Evolutionary conservation across 2,888 invertebrate genomes (phyloP).

Genomic region (Mylabris sibirica): DNA sequence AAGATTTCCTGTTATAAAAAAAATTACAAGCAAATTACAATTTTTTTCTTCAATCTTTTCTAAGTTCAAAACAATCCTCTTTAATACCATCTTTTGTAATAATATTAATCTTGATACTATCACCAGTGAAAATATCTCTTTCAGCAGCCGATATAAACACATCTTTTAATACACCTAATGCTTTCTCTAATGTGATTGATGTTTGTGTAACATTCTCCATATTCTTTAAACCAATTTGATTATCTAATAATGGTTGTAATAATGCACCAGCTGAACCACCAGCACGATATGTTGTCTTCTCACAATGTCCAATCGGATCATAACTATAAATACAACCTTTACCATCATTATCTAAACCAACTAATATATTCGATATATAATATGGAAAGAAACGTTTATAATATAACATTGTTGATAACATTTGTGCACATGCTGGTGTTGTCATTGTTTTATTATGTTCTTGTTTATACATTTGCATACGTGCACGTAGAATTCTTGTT

Average conservation of each 20-base stretch:
- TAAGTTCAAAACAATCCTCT: conserved; percentile 75
- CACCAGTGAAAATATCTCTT: conserved; percentile 97
- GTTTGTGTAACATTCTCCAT: conserved; percentile 73
- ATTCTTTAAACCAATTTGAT: conserved; percentile 92
- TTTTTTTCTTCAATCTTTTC: no score
- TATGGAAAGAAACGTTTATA: conserved; percentile 98
- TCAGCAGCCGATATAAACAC: conserved; percentile 98
- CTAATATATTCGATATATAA: conserved; percentile 93
- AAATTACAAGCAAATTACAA: conserved; percentile 55
- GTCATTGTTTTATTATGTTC: conserved; percentile 93
- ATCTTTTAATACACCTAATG: conserved; percentile 87
- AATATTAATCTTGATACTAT: conserved; percentile 83
- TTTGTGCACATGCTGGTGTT: conserved; percentile 92
- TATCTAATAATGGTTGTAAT: conserved; percentile 94
- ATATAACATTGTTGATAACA: conserved; percentile 95
- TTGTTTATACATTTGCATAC: conserved; percentile 95
- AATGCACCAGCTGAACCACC: conserved; percentile 91
- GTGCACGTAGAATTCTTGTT: conserved; percentile 81
- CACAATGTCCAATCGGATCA: conserved; percentile 97
- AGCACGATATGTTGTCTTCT: conserved; percentile 83
- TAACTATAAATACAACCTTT: conserved; percentile 96
- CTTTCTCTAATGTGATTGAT: conserved; percentile 79
- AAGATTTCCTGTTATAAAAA: conserved; percentile 9
- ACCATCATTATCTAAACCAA: conserved; percentile 91
- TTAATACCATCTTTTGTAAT: conserved; percentile 88